These are phyloP conservation scores for Zeuzera pyrina DNA, from an alignment of 2,888 invertebrate genomes.

Conservation along the genomic window DNA sequence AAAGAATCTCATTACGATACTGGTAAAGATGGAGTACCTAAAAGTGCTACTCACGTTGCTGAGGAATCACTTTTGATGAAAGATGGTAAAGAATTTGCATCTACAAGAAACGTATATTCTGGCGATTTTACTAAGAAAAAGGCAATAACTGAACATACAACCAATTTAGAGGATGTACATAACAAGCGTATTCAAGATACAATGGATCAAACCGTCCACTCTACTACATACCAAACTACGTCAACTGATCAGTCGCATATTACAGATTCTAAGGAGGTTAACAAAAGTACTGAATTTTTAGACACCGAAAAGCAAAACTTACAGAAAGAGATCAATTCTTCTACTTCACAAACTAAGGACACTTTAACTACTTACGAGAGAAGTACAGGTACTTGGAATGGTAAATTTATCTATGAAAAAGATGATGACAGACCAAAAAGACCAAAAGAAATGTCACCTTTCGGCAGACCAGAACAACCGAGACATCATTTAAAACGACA, in stretches of 20 bases:
- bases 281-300: conserved; percentile 46
- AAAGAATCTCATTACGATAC: conserved; percentile 73
- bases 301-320: conserved; percentile 62
- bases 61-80: conserved; percentile 56
- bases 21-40: conserved; percentile 68
- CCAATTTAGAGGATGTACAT: conserved; percentile 34
- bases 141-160: conserved; percentile 47
- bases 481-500: conserved; percentile 59
- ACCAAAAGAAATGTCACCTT: conserved; percentile 58
- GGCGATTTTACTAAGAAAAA: conserved; percentile 60
- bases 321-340: conserved; percentile 49
- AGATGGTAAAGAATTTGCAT: conserved; percentile 61
- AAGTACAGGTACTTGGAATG: conserved; percentile 72
- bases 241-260: conserved; percentile 34
- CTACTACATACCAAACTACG: conserved; percentile 31
- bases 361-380: conserved; percentile 56
- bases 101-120: conserved; percentile 54
- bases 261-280: conserved; percentile 37
- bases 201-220: conserved; percentile 29
- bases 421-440: conserved; percentile 54
- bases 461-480: conserved; percentile 53
- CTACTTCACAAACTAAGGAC: conserved; percentile 49
- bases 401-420: conserved; percentile 69
- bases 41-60: conserved; percentile 48
- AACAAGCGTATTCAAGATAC: conserved; percentile 34